Evolutionary conservation across 1,140 invertebrate genomes (phyloP), one percentile per base, ranked within the genome.

Genomic region (Pogonomyrmex californicus): DNA sequence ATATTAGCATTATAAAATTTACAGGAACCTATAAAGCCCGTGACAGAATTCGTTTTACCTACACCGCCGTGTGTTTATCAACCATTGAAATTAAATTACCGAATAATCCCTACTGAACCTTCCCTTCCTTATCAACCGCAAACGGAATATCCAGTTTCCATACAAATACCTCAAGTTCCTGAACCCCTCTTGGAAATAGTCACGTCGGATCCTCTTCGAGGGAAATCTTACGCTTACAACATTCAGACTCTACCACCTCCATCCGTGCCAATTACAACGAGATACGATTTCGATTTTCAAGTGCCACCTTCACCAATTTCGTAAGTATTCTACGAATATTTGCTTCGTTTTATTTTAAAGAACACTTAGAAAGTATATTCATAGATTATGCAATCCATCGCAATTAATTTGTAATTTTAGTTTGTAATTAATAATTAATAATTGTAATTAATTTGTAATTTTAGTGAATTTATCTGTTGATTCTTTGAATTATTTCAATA

Each of bases 151-250:
- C 77, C 87, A 51, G 38, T 90, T 41, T 41, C 70, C 0, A 36
- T 90, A n/a, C n/a, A 86, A 17, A 12, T 47, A 1, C 68, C 88
- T 38, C 3, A 5, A 14, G 10, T 58, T 2, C 33, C 9, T 14
- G 10, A 65, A 1, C 0, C 38, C 9, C n/a, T n/a, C n/a, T 30
- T 0, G 9, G 23, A 62, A 56, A 23, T 38, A 6, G 9, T 49
- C 3, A 17, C 14, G 7, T 36, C 14, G 17, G 63, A 89, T 41
- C 6, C 30, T 60, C 2, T 71, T 33, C 77, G 41, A 44, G 60
- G 56, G 14, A 87, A 73, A 58, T 77, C 54, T 1, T 90, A 90
- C 9, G 0, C 4, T 12, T 90, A 89, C 49, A 49, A 85, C 14
- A 73, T 65, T 2, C 49, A 90, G 6, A 1, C 51, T 41, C 44